Evolutionary conservation across 30 jellyfish, hydroid and myxozoan genomes (phyloP), one percentile per base, ranked within the genome.

Genomic region (Turritopsis dohrnii): DNA sequence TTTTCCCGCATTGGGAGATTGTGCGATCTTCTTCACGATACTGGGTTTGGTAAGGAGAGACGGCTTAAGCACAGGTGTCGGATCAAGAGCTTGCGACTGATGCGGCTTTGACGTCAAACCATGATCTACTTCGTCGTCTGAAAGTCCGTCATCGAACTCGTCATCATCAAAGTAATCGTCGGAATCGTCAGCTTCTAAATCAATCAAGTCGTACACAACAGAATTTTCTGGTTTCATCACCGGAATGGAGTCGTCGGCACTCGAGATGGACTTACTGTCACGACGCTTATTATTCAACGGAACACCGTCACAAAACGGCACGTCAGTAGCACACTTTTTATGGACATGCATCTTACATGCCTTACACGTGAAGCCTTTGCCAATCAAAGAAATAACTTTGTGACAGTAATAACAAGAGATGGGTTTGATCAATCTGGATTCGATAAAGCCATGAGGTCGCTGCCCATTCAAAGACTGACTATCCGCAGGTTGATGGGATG

Each of bases 301-400:
- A 27, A 30, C 81, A 21, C 90, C 90, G 9, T 53, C 41, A 75
- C 98, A 93, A 79, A 93, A 93, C 21, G 98, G 94, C 18, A 89
- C 96, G 60, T 93, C 88, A 13, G 88, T 52, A 29, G 90, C 90
- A 88, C 98, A 93, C 83, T 88, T 93, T 77, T 93, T 93, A 77
- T 93, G 98, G 76, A 93, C 98, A 52, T 74, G 52, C 96, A 93
- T 88, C 69, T 92, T 79, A 72, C 98, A 93, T 16, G 66, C 18
- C 53, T 85, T 91, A 76, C 98, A 93, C 9, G 81, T 79, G 69
- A 81, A 84, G 24, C 98, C 98, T 82, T 85, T 95, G n/a, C 83
- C 72, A 65, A 69, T 76, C 7, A 71, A 76, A 52, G 27, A 28
- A 31, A 83, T 52, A 25, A 80, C 28, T 54, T 53, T 87, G 30